These are phyloP conservation scores for Drosophila mercatorum DNA, from an alignment of 2,888 invertebrate species.

Conservation along the genomic window DNA sequence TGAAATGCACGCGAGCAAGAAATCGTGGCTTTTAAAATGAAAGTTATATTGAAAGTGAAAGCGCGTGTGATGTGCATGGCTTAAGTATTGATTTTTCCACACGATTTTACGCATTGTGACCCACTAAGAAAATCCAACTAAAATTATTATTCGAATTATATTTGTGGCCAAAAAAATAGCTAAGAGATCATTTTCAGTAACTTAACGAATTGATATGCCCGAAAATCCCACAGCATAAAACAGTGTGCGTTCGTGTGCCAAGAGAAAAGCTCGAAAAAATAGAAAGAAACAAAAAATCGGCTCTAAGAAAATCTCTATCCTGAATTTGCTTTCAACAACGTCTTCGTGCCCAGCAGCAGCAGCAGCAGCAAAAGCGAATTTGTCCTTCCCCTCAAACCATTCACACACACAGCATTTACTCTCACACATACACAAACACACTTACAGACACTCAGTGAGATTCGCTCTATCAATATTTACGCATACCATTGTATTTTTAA, in stretches of 20 bases:
- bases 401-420: conserved; percentile 14
- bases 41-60: conserved; percentile 65
- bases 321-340: conserved; percentile 71
- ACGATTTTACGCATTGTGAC: conserved; percentile 50
- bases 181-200: conserved; percentile 5
- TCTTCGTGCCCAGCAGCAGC: conserved; percentile 63
- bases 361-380: conserved; percentile 67
- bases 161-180: no score
- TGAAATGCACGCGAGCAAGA: background rate
- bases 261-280: conserved; percentile 56
- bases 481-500: conserved; percentile 72
- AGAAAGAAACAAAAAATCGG: conserved; percentile 41
- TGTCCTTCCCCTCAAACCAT: conserved; percentile 48
- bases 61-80: conserved; percentile 56
- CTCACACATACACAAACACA: conserved; percentile 25
- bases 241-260: conserved; percentile 27
- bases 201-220: conserved; percentile 13
- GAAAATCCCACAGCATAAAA: conserved; percentile 14
- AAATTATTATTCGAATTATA: conserved; percentile 9
- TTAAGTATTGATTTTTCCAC: conserved; percentile 75
- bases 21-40: conserved; percentile 9
- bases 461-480: conserved; percentile 77
- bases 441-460: conserved; percentile 31
- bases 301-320: conserved; percentile 79
- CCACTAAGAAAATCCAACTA: conserved; percentile 35